Evolutionary conservation across 2,797 vertebrate genomes (phyloP).

Genomic region (Lepilemur septentrionalis): DNA sequence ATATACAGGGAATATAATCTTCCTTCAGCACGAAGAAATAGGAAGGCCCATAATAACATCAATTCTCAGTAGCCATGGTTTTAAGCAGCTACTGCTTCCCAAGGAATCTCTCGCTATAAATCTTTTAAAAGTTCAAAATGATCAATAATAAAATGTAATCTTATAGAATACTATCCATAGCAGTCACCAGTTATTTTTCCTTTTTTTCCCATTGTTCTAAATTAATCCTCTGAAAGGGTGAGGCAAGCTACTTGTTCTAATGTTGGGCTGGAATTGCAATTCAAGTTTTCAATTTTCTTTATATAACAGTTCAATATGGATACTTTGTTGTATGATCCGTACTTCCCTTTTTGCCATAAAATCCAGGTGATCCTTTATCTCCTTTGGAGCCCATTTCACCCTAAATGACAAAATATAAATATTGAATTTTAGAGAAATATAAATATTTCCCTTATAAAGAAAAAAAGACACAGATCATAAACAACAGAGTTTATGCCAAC

Average conservation of each 20-base stretch:
- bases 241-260: not conserved
- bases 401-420: conserved; percentile 82
- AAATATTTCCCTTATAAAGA: not conserved
- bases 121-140: not conserved
- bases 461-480: not conserved
- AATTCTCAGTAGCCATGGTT: not conserved
- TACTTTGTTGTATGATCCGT: not conserved
- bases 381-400: conserved; percentile 91
- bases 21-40: not conserved
- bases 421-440: not conserved
- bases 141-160: not conserved
- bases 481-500: not conserved
- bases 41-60: not conserved
- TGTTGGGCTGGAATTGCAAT: not conserved
- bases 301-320: not conserved
- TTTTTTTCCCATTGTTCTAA: not conserved
- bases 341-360: conserved; percentile 91
- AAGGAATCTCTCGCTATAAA: not conserved
- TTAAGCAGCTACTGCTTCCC: not conserved
- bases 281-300: not conserved
- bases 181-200: not conserved
- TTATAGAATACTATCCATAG: not conserved
- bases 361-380: conserved; percentile 88
- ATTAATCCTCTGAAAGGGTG: not conserved
- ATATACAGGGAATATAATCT: not conserved